Evolutionary conservation across 37 sponge, comb jelly and placozoan genomes (phyloP), one percentile per base, ranked within the genome.

Genomic region (Halichondria panicea): DNA sequence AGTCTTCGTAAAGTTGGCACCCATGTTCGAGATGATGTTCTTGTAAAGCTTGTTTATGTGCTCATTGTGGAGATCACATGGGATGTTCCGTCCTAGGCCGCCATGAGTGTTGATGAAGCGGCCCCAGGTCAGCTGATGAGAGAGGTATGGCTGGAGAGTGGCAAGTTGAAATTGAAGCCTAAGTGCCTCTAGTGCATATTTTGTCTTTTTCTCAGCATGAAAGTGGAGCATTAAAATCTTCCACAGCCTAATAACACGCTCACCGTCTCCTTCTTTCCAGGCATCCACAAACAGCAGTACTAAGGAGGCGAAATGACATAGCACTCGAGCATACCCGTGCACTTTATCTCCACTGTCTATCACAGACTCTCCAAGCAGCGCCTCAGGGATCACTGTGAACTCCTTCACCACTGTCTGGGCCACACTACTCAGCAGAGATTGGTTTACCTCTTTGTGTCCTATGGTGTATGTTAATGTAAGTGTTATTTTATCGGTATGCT

Each of bases 201-300:
- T 79, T 3, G 38, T 55, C n/a, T 66, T 41, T n/a, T 38, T 31
- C 11, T 33, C 30, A 37, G 63, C 71, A 39, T 41, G 24, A 36
- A 84, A 77, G 50, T 84, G 85, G 22, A 41, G 71, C 22, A 84
- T 21, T 19, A 84, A 66, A 9, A 76, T 12, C 27, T 40, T 50
- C 85, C 85, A 84, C 44, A 78, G 60, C 7, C 71, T 41, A 40
- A 58, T 40, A 28, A 78, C 63, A 48, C 71, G 68, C 18, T 84
- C 79, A 28, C 85, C 78, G 78, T 84, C 85, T 33, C 85, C 85
- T 28, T 57, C 85, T 21, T 31, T 40, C 78, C 71, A 77, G 28
- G 85, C 79, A 69, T 71, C 81, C 6, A 41, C n/a, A 25, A 66
- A 65, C 22, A 43, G 48, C 68, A 79, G 54, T 12, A 70, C 4